Evolutionary conservation across 1,140 invertebrate species (phyloP).

Genomic region (Eumaeus atala): DNA sequence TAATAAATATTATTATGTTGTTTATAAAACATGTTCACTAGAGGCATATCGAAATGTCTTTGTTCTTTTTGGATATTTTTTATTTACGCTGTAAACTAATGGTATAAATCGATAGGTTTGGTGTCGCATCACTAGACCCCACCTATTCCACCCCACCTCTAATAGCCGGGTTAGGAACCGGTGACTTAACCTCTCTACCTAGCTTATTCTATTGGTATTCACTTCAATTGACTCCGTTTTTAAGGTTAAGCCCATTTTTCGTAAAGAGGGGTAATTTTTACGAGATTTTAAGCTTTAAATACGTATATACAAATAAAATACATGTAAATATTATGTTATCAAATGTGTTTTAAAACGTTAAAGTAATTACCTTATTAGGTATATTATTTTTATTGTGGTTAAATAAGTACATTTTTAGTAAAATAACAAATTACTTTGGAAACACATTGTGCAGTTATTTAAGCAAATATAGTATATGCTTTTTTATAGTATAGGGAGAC

Average conservation of each 20-base stretch:
- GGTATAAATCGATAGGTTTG: constrained; percentile 23
- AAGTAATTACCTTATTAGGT: too few relatives aligned
- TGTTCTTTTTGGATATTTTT: not conserved
- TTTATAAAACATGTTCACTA: not conserved
- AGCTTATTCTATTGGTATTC: constrained; percentile 49
- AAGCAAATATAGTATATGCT: too few relatives aligned
- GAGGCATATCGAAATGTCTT: not conserved
- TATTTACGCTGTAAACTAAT: constrained; percentile 25
- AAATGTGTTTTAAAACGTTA: too few relatives aligned
- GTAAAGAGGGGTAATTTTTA: too few relatives aligned
- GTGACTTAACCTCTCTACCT: constrained; percentile 47
- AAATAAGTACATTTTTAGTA: too few relatives aligned
- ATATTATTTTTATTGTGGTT: too few relatives aligned
- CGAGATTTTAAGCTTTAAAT: too few relatives aligned
- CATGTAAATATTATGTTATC: too few relatives aligned
- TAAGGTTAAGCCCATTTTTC: constrained; percentile 22
- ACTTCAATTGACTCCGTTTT: constrained; percentile 34
- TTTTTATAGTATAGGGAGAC: too few relatives aligned
- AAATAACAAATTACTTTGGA: too few relatives aligned
- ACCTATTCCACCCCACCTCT: constrained; percentile 35
- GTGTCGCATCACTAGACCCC: constrained; percentile 25
- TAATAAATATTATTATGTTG: constrained; percentile 2
- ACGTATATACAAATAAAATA: too few relatives aligned
- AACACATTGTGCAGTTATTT: too few relatives aligned
- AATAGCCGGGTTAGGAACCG: constrained; percentile 51